Evolutionary conservation across 2,888 invertebrate species (phyloP), one percentile per base, ranked within the genome.

Genomic region (Drosophila melanosoma): DNA sequence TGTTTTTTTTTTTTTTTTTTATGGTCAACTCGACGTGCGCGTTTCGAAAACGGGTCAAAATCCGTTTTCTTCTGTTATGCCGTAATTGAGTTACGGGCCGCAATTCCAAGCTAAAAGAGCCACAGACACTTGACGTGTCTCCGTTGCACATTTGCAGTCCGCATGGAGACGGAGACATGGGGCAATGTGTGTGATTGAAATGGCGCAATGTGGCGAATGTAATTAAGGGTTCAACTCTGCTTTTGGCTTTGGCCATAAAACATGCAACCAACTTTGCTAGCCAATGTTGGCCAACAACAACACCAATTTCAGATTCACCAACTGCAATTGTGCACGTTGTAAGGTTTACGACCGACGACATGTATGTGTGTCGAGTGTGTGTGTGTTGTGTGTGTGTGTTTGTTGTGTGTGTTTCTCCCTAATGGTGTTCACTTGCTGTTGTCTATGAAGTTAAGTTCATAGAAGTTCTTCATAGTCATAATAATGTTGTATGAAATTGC

Each of bases 21-120:
- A 84, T 73, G 82, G 42, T 57, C 59, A 65, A 74, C 54, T 53
- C 12, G 26, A 38, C 75, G 82, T 83, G 78, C 74, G 58, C 59
- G 67, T 38, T 69, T 64, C 36, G 57, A 56, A 54, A 36, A 40
- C 36, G 32, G 29, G 1, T 59, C 67, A n/a, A 75, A 85, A 79
- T 82, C 62, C 73, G 76, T 81, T 82, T 75, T 78, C 51, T 67
- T 49, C 49, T 56, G 82, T 73, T 83, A 76, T 78, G 66, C 53
- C 42, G 76, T 86, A 86, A 86, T 88, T 86, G 87, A 88, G 89
- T 84, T 84, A 84, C 82, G 80, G 82, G 48, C 64, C 26, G 12
- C 40, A 59, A 59, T 32, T 64, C 40, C 26, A 54, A 60, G 51
- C 63, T 45, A 64, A 76, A 64, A 48, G 48, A 48, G 40, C 40